Evolutionary conservation across 1,140 invertebrate species (phyloP).

Genomic region (Mamestra configurata): DNA sequence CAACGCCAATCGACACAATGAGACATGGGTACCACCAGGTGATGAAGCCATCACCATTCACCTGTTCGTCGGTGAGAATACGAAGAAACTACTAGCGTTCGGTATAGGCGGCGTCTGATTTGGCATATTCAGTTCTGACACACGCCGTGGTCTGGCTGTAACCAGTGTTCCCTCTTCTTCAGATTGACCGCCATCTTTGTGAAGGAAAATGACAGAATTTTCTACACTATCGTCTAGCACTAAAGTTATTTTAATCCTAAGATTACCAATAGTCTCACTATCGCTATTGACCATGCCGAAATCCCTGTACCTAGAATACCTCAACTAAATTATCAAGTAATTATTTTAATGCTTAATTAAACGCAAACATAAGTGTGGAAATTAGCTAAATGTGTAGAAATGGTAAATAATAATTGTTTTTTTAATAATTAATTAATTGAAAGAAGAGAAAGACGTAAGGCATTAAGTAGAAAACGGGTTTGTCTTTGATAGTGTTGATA

Average conservation of each 20-base stretch:
- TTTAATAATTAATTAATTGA: conserved; percentile 58
- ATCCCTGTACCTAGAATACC: conserved; percentile 55
- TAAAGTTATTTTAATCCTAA: conserved; percentile 45
- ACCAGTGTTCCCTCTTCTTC: conserved; percentile 90
- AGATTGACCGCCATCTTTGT: conserved; percentile 84
- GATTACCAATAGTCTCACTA: conserved; percentile 44
- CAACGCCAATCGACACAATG: conserved; percentile 81
- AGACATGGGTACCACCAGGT: conserved; percentile 78
- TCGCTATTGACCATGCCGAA: conserved; percentile 60
- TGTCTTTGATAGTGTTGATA: conserved; percentile 43
- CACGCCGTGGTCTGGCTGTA: conserved; percentile 94
- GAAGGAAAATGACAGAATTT: conserved; percentile 70
- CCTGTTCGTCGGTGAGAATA: conserved; percentile 98
- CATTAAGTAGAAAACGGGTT: conserved; percentile 60
- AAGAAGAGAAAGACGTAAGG: conserved; percentile 66
- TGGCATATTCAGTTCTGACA: conserved; percentile 96
- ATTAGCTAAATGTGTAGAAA: conserved; percentile 62
- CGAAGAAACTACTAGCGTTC: conserved; percentile 97
- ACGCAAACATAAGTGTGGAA: conserved; percentile 67
- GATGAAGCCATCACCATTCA: conserved; percentile 86
- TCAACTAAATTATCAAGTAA: conserved; percentile 41
- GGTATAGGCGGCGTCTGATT: conserved; percentile 98
- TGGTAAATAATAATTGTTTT: conserved; percentile 55
- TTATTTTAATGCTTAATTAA: conserved; percentile 46
- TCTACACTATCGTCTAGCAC: conserved; percentile 51